A percentile compares a stretch with the other conserved stretches of the same genome.
These are phyloP conservation scores for Actinopyga echinites DNA, from an alignment of 53 echinoderm and acorn worm genomes.

Conservation along the genomic window DNA sequence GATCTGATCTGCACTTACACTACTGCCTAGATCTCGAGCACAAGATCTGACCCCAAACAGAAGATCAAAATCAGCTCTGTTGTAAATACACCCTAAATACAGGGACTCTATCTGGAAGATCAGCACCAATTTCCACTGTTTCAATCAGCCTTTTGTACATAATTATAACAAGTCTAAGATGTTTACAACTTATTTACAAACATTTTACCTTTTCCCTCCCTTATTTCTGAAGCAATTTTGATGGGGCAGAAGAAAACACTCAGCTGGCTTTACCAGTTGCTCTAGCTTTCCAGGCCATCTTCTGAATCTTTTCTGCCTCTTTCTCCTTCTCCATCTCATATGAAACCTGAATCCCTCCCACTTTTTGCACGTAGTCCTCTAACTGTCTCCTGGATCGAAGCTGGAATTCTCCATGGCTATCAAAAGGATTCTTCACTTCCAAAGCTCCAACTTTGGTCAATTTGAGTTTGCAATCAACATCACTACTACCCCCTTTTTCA, in stretches of 20 bases:
- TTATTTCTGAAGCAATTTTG: conserved; percentile 61
- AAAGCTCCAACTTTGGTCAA: conserved; percentile 25
- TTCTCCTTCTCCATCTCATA: conserved; percentile 55
- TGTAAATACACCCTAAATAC: too few relatives aligned
- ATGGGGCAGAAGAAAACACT: conserved; percentile 42
- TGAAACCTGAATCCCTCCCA: conserved; percentile 71
- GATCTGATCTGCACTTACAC: too few relatives aligned
- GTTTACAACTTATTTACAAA: too few relatives aligned
- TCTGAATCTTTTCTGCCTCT: conserved; percentile 56
- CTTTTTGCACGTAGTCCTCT: conserved; percentile 70
- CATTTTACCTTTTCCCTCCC: conserved; percentile 11
- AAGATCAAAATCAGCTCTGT: too few relatives aligned
- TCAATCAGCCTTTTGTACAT: too few relatives aligned
- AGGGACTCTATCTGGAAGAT: too few relatives aligned
- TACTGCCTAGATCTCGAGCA: too few relatives aligned
- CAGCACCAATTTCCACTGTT: too few relatives aligned
- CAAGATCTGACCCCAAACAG: too few relatives aligned
- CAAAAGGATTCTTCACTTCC: conserved; percentile 76
- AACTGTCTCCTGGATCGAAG: conserved; percentile 86
- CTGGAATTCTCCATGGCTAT: conserved; percentile 73
- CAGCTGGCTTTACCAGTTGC: conserved; percentile 51
- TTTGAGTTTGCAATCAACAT: conserved; percentile 24
- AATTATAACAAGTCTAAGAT: too few relatives aligned
- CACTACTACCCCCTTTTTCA: background rate
- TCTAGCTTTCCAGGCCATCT: conserved; percentile 75